Evolutionary conservation across 2,888 invertebrate species (phyloP).

Genomic region (Parapristionchus giblindavisi): DNA sequence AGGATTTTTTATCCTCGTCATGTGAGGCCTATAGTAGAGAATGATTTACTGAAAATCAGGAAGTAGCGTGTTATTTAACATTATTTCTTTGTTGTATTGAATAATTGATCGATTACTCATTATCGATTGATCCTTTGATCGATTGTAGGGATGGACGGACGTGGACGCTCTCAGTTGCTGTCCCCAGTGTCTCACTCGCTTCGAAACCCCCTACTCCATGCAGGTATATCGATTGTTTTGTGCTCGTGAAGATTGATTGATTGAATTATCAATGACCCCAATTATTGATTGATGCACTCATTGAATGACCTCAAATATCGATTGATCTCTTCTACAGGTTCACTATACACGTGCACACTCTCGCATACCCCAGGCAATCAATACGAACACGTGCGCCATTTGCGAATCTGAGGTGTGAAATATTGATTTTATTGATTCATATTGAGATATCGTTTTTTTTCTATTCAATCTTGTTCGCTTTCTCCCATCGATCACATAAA

Average conservation of each 20-base stretch:
- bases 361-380: conserved; percentile 7
- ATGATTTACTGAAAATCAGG: not conserved
- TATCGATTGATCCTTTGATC: too few relatives aligned
- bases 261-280: not conserved
- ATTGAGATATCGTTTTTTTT: too few relatives aligned
- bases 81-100: too few relatives aligned
- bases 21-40: conserved; percentile 2
- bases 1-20: not conserved
- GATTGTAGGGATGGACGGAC: conserved; percentile 22
- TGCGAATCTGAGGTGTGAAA: conserved; percentile 36
- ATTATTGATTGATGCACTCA: not conserved
- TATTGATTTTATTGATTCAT: not conserved
- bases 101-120: too few relatives aligned
- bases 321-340: not conserved
- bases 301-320: not conserved
- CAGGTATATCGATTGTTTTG: conserved; percentile 8
- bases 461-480: too few relatives aligned
- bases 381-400: conserved; percentile 23
- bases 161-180: conserved; percentile 26
- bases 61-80: not conserved
- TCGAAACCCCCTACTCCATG: conserved; percentile 26
- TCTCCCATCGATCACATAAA: too few relatives aligned
- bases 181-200: conserved; percentile 28
- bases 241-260: not conserved
- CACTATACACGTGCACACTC: conserved; percentile 39